Percentiles rank a stretch among this genome's conserved stretches.
Conservation (phyloP, 2,113 vertebrate species). For the Promerops cafer region DNA sequence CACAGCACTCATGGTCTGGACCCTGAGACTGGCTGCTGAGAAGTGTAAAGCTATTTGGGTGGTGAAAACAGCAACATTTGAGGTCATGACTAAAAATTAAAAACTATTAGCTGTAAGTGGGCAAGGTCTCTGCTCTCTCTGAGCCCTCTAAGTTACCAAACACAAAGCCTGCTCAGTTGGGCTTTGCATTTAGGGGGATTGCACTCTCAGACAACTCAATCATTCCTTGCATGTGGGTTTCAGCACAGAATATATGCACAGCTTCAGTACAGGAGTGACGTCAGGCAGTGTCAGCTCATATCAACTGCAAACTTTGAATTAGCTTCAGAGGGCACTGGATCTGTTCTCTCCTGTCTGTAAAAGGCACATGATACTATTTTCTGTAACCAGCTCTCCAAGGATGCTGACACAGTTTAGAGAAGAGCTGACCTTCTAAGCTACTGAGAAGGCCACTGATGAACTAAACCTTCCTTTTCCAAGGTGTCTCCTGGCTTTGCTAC, state of each 20-base stretch:
- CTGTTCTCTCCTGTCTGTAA: conserved; percentile 21
- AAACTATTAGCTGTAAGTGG: background rate
- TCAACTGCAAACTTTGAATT: conserved; percentile 33
- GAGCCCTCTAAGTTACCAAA: background rate
- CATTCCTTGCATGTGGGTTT: background rate
- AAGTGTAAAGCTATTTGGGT: background rate
- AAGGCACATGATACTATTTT: conserved; percentile 30
- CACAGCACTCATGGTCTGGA: background rate
- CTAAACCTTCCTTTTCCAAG: conserved; percentile 29
- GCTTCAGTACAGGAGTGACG: background rate
- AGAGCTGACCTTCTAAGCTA: conserved; percentile 38
- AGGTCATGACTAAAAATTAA: background rate
- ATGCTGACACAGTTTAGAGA: conserved; percentile 33
- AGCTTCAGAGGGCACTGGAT: conserved; percentile 21
- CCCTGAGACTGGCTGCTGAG: background rate
- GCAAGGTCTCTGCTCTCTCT: background rate
- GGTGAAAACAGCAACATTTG: background rate
- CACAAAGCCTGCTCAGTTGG: background rate
- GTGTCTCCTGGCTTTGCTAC: conserved; percentile 9
- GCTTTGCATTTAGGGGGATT: conserved; percentile 5
- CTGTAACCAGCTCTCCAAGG: conserved; percentile 45
- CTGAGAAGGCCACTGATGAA: background rate
- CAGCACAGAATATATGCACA: background rate
- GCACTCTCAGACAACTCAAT: background rate
- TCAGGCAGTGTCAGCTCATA: background rate